These are phyloP conservation scores for Rhaphigaster nebulosa DNA, from an alignment of 2,888 invertebrate species.

Conservation along the genomic window DNA sequence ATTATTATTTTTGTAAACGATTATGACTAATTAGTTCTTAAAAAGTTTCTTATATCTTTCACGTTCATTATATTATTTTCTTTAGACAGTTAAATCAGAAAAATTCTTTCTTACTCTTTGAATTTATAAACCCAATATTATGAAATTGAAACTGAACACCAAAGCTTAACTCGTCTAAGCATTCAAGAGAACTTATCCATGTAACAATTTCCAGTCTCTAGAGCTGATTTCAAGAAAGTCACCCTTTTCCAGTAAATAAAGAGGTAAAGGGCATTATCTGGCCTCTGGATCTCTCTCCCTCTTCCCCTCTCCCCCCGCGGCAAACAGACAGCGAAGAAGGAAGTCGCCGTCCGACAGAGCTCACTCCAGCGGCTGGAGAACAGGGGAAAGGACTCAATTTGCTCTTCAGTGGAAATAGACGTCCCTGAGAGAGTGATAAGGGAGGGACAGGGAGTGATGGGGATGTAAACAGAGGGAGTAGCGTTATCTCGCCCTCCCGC, in stretches of 20 bases:
- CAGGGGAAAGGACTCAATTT: background rate
- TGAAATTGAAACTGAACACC: too few species aligned
- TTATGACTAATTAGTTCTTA: too few species aligned
- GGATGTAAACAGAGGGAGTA: background rate
- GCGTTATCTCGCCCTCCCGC: background rate
- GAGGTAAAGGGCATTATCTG: background rate
- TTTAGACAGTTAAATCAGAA: too few species aligned
- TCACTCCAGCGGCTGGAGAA: background rate
- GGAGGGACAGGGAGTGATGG: conserved; percentile 13
- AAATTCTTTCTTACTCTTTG: too few species aligned
- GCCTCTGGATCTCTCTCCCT: background rate
- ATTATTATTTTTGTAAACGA: too few species aligned
- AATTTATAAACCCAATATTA: too few species aligned
- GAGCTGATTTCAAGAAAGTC: background rate
- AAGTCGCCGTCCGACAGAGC: background rate
- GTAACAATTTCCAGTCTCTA: background rate
- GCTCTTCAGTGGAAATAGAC: conserved; percentile 3
- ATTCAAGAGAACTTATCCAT: too few species aligned
- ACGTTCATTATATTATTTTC: too few species aligned
- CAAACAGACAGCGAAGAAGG: background rate
- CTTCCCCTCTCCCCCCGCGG: background rate
- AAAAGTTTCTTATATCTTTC: too few species aligned
- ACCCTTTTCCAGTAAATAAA: background rate
- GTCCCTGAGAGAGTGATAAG: conserved; percentile 9
- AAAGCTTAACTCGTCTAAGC: too few species aligned